Conservation (phyloP, 2,797 vertebrate genomes). For the Tauraco hartlaubi region DNA sequence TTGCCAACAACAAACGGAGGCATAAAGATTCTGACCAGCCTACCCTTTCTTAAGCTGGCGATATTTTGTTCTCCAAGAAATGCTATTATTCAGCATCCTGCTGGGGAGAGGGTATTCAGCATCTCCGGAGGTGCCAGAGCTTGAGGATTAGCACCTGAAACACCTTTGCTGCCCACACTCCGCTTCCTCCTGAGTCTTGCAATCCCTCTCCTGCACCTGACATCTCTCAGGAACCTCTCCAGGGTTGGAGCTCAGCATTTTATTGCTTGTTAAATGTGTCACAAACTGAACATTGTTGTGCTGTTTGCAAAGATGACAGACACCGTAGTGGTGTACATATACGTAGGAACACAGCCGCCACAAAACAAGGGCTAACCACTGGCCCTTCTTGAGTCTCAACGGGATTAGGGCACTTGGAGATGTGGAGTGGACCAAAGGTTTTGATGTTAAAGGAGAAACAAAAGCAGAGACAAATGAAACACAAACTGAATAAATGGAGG, state of each 20-base stretch:
- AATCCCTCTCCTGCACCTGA: background rate
- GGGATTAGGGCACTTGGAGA: background rate
- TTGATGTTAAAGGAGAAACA: background rate
- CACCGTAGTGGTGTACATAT: rapidly evolving
- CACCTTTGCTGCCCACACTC: background rate
- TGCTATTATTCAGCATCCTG: background rate
- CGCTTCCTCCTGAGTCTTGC: rapidly evolving
- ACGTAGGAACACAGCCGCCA: background rate
- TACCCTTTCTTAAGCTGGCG: background rate
- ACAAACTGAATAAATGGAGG: rapidly evolving
- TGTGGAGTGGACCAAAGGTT: background rate
- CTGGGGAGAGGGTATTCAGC: background rate
- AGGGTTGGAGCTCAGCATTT: background rate
- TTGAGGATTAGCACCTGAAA: background rate
- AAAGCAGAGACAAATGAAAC: background rate
- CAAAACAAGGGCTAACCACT: background rate
- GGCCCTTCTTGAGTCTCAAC: background rate
- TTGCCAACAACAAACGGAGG: background rate
- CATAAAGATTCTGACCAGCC: background rate
- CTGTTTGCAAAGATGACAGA: background rate
- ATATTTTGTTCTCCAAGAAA: background rate
- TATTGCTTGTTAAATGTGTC: rapidly evolving
- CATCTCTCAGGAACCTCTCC: background rate
- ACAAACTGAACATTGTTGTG: background rate
- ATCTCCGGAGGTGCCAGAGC: background rate